Percentiles rank a stretch among this genome's conserved stretches.
phyloP scores from a whole-genome alignment of 1,140 invertebrate genomes.

The Heliconius eleuchia region DNA sequence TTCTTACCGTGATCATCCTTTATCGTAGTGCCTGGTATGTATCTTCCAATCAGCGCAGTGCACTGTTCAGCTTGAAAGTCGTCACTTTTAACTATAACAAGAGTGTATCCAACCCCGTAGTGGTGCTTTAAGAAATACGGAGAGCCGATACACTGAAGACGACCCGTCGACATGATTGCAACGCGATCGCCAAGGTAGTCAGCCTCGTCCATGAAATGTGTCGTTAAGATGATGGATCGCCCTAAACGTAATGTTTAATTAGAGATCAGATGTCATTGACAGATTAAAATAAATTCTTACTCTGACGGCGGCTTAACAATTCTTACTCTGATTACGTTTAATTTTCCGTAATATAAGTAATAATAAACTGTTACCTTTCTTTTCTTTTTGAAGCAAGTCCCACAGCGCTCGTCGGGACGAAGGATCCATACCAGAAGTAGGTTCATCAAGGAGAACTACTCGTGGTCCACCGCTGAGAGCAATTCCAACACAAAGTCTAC shows the following conservation, averaged over 20 bases:
- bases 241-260: conserved; percentile 43
- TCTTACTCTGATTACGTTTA: no score
- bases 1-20: conserved; percentile 64
- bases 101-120: conserved; percentile 90
- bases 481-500: conserved; percentile 81
- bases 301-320: neutral
- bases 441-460: conserved; percentile 93
- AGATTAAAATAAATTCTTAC: neutral
- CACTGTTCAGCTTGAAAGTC: conserved; percentile 53
- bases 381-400: conserved; percentile 88
- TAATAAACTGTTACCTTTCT: conserved; percentile 50
- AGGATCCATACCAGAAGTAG: conserved; percentile 98
- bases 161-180: conserved; percentile 93
- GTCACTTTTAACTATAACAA: conserved; percentile 80
- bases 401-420: conserved; percentile 94
- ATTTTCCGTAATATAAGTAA: no score
- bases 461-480: conserved; percentile 81
- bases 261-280: neutral
- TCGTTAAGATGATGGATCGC: conserved; percentile 95
- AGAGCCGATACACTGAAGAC: conserved; percentile 86
- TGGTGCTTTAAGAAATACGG: conserved; percentile 83
- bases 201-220: conserved; percentile 99
- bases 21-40: conserved; percentile 55
- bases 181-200: conserved; percentile 96
- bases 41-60: conserved; percentile 56